phyloP scores from a whole-genome alignment of 2,888 invertebrate genomes.

The Gymnosoma rotundatum region DNA sequence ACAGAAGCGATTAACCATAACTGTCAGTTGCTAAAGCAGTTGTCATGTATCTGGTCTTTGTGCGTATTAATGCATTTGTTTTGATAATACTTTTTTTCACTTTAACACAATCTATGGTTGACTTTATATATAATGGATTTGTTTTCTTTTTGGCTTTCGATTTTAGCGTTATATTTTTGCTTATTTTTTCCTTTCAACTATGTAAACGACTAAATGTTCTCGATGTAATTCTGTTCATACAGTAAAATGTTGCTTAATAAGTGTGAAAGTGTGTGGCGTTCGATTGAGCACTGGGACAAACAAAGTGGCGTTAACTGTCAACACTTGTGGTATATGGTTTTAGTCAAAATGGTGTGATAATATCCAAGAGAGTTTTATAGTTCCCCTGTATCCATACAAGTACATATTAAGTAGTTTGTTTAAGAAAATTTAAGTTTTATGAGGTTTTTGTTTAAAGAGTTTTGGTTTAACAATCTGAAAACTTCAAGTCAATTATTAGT shows the following conservation, averaged over 20 bases:
- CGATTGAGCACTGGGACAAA: background rate
- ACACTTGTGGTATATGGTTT: conserved; percentile 35
- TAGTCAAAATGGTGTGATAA: background rate
- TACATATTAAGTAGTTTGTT: too few relatives aligned
- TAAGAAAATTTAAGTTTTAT: too few relatives aligned
- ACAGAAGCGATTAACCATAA: conserved; percentile 67
- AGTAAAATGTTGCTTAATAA: conserved; percentile 6
- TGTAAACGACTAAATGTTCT: background rate
- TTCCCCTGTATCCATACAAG: too few relatives aligned
- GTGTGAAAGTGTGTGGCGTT: background rate
- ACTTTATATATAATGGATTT: background rate
- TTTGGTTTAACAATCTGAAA: too few relatives aligned
- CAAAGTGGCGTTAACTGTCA: conserved; percentile 22
- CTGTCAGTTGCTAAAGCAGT: conserved; percentile 68
- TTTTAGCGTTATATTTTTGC: background rate
- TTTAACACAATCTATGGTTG: conserved; percentile 32
- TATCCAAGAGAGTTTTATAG: background rate
- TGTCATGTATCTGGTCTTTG: conserved; percentile 67
- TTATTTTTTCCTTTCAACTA: background rate
- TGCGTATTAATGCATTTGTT: conserved; percentile 63
- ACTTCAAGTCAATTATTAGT: too few relatives aligned
- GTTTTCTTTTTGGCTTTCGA: background rate
- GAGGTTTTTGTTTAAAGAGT: too few relatives aligned
- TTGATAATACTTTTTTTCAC: conserved; percentile 58
- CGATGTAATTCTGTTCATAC: background rate